phyloP scores from a whole-genome alignment of 2,113 vertebrate genomes.

The Leucopternis melanops region DNA sequence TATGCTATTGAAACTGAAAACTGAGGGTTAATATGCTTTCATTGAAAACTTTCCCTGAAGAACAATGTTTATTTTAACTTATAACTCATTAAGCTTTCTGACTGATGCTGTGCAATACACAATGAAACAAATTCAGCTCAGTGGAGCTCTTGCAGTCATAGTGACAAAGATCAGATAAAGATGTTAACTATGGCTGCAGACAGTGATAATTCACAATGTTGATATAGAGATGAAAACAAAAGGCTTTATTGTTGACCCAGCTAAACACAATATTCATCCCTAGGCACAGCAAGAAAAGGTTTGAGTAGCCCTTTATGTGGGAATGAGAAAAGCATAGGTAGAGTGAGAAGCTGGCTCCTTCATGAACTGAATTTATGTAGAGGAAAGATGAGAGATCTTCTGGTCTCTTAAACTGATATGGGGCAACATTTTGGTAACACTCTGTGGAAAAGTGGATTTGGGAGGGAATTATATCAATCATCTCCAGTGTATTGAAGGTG shows the following conservation, averaged over 20 bases:
- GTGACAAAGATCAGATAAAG: neutral
- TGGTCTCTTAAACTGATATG: neutral
- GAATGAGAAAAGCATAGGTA: neutral
- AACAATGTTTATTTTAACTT: neutral
- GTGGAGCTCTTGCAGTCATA: neutral
- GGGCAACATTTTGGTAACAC: neutral
- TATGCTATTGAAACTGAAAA: neutral
- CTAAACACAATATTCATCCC: neutral
- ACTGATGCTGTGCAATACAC: neutral
- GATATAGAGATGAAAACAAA: neutral
- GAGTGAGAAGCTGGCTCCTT: neutral
- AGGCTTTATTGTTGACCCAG: neutral
- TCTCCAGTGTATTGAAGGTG: neutral
- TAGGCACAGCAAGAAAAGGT: neutral
- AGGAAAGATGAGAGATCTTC: neutral
- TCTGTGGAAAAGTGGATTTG: neutral
- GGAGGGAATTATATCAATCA: neutral
- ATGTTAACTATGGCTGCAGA: neutral
- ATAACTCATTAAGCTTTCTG: neutral
- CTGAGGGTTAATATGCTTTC: neutral
- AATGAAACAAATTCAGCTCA: neutral
- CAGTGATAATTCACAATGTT: neutral
- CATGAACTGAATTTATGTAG: neutral
- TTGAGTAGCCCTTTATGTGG: neutral
- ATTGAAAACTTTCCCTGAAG: neutral